Evolutionary conservation across 2,888 invertebrate genomes (phyloP).

Genomic region (Neria commutata): DNA sequence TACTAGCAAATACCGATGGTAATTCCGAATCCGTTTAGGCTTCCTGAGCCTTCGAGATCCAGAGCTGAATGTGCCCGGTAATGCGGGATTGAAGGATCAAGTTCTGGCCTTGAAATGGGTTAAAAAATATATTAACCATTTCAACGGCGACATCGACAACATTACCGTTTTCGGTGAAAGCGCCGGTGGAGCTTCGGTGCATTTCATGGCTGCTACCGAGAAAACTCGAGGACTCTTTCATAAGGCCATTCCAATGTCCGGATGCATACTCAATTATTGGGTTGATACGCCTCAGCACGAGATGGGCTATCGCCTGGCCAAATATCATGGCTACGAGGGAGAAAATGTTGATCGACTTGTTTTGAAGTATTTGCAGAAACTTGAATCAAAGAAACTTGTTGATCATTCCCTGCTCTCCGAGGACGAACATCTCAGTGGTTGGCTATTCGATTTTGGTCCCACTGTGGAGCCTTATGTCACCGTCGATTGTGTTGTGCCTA

Average conservation of each 20-base stretch:
- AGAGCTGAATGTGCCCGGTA: slow-evolving; percentile 63
- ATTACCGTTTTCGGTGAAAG: slow-evolving; percentile 65
- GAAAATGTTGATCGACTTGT: slow-evolving; percentile 47
- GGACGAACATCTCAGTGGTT: slow-evolving; percentile 39
- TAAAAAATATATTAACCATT: slow-evolving; percentile 59
- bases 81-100: slow-evolving; percentile 64
- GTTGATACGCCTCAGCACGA: slow-evolving; percentile 36
- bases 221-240: slow-evolving; percentile 59
- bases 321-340: slow-evolving; percentile 49
- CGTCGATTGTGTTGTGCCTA: slow-evolving; percentile 38
- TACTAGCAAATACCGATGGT: background rate
- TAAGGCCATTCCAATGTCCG: slow-evolving; percentile 56
- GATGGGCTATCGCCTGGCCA: slow-evolving; percentile 46
- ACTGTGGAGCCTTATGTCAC: slow-evolving; percentile 44
- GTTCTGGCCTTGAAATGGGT: slow-evolving; percentile 64
- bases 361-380: slow-evolving; percentile 46
- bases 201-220: slow-evolving; percentile 62
- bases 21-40: slow-evolving; percentile 40
- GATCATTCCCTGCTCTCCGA: slow-evolving; percentile 48
- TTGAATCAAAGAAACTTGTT: slow-evolving; percentile 43
- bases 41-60: slow-evolving; percentile 61
- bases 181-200: slow-evolving; percentile 63
- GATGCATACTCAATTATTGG: slow-evolving; percentile 51
- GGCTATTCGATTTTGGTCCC: slow-evolving; percentile 50
- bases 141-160: slow-evolving; percentile 64